Base-by-base conservation (phyloP, 1,140 invertebrate genomes). In the Neodiprion virginianus region DNA sequence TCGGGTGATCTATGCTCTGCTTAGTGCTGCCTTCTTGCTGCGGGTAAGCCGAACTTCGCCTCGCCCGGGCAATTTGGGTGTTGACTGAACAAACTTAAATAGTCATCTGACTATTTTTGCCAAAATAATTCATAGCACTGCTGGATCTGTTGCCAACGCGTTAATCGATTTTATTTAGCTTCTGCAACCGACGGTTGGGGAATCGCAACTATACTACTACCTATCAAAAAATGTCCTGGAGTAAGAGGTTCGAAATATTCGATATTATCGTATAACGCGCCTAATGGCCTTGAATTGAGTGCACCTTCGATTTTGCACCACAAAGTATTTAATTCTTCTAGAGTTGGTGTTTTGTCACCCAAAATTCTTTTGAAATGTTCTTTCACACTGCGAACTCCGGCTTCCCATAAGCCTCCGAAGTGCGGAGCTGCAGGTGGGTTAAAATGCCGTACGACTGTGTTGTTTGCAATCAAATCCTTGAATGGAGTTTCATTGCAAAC, bases 181-280 rank as follows among this genome's bases (percentile, higher is more conserved):
- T 21, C 0, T 21, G 17, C 17, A 21, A 21, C 17, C 17, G 17
- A 21, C 17, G 17, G 8, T 71, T 85, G 81, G 7, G 73, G 1
- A 8, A 80, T 67, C 0, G 72, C 9, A 1, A 72, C 73, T 0
- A 79, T 70, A 8, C 82, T 77, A 7, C 71, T 67, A 0, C 81
- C 82, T 14, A 85, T 75, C 11, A 87, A 53, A 66, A 84, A 84
- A 75, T 86, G 84, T 9, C 80, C 80, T 21, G 84, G 81, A 12
- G 80, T 80, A 48, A 83, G 48, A 66, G 74, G 74, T 21, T 74
- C 72, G 8, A 72, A 17, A 68, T 83, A 81, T 9, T 67, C 17
- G 17, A 7, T 8, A 76, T 75, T 71, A 75, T 72, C 14, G 12
- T 28, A 0, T 73, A 76, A 40, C 80, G 21, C 1, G 69, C 76